Base-by-base conservation (phyloP, 2,888 invertebrate genomes). In the Yponomeuta malinellus region DNA sequence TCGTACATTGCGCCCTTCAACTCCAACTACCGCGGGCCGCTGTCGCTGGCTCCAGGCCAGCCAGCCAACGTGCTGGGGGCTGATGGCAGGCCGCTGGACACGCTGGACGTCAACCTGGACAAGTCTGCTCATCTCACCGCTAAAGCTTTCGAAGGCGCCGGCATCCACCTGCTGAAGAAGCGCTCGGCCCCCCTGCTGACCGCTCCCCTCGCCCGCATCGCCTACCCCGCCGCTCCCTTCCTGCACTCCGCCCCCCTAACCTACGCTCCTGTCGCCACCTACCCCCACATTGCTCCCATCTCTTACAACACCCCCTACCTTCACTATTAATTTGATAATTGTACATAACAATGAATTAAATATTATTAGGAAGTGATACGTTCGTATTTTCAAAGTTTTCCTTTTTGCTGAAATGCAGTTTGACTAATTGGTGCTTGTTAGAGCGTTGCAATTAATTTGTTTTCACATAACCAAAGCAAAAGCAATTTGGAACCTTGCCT, bases 51-150 rank as follows among this genome's bases (percentile, higher is more conserved):
- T 69, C 90, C 89, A 59, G 86, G 88, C 37, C 90, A 90, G 76
- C 92, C 92, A 68, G 92, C 92, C 76, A 86, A 85, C 79, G 81
- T 91, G 72, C 77, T 90, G 71, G 89, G 79, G 6, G 83, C 89
- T 23, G 89, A 88, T 75, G 90, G 91, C 79, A 85, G 89, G 78
- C 90, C 90, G 8, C 80, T 91, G 43, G 90, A 90, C 76, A 91
- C 91, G 69, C 77, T 89, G 76, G 90, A 89, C 63, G 90, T 91
- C 33, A 90, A 90, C 82, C 73, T 89, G 80, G 90, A 90, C 83
- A 89, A 89, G 74, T 82, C 88, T 31, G 88, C 88, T 12, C 90
- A 90, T 79, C 77, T 79, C 77, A 86, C 87, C 65, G 88, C 90
- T 15, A 89, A 90, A 76, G 85, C 86, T 1, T 74, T 85, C 29